Percentiles rank a stretch among this genome's conserved stretches.
phyloP scores from a whole-genome alignment of 2,113 vertebrate species.

The Solenodon paradoxus region DNA sequence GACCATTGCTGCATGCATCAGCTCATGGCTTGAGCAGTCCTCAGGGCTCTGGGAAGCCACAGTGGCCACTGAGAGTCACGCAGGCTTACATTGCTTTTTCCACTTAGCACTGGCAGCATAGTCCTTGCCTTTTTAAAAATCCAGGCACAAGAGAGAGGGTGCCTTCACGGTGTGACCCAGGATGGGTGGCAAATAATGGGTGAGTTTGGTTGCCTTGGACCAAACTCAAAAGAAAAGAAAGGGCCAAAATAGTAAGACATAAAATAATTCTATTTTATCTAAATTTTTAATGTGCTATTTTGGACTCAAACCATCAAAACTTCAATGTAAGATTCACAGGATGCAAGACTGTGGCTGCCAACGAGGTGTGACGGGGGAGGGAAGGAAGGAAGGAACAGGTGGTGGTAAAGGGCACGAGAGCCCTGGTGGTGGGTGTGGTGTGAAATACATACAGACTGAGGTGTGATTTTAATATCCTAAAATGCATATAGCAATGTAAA shows the following conservation, averaged over 20 bases:
- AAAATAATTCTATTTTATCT: neutral
- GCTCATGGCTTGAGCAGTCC: neutral
- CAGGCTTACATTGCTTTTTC: neutral
- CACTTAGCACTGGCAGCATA: neutral
- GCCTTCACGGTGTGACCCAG: neutral
- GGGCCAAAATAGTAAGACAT: neutral
- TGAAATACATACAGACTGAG: too few relatives aligned
- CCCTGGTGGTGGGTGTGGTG: too few relatives aligned
- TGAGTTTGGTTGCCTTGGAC: neutral
- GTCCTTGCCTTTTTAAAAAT: neutral
- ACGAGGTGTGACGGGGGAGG: too few relatives aligned
- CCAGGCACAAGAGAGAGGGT: neutral
- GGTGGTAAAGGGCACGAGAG: too few relatives aligned
- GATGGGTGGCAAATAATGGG: neutral
- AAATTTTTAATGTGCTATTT: neutral
- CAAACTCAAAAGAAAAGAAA: neutral
- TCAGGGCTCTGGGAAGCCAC: neutral
- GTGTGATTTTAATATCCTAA: too few relatives aligned
- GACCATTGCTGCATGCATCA: neutral
- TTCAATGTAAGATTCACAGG: neutral
- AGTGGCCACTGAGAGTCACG: fast-evolving
- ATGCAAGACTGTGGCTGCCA: too few relatives aligned
- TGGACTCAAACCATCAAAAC: neutral
- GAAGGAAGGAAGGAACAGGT: too few relatives aligned
- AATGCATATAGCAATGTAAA: too few relatives aligned